A percentile compares a stretch with the other conserved stretches of the same genome.
Evolutionary conservation across 2,888 invertebrate species (phyloP).

Genomic region (Formica aserva): DNA sequence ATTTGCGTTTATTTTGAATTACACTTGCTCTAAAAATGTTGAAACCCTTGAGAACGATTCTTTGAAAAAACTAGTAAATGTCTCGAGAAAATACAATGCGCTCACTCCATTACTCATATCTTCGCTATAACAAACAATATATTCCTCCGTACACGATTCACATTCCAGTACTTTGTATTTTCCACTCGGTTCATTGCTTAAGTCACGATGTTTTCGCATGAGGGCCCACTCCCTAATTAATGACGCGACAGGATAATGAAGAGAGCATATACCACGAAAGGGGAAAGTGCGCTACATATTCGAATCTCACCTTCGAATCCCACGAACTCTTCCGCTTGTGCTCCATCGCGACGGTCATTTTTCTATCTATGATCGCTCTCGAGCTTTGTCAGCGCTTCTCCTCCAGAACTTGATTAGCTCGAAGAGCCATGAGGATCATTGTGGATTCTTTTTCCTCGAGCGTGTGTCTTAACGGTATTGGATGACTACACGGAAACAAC

Average conservation of each 20-base stretch:
- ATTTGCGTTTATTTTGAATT: background rate
- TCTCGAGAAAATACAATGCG: background rate
- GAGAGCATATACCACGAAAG: slow-evolving; percentile 50
- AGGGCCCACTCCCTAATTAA: slow-evolving; percentile 65
- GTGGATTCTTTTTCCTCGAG: slow-evolving; percentile 21
- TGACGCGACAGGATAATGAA: slow-evolving; percentile 51
- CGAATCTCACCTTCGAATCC: slow-evolving; percentile 87
- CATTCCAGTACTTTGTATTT: slow-evolving; percentile 47
- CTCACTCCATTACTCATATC: background rate
- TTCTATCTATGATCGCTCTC: slow-evolving; percentile 51
- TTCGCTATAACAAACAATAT: background rate
- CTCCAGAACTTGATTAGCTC: slow-evolving; percentile 53
- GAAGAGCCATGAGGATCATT: slow-evolving; percentile 58
- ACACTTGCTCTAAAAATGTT: background rate
- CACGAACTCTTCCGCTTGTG: slow-evolving; percentile 87
- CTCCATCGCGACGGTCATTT: slow-evolving; percentile 86
- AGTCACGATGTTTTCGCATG: slow-evolving; percentile 63
- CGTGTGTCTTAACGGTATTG: background rate
- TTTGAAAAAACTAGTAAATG: slow-evolving; percentile 13
- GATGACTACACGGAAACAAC: background rate
- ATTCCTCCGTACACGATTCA: slow-evolving; percentile 39
- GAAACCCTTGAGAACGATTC: background rate
- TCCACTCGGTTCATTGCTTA: background rate
- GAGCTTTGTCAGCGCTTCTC: slow-evolving; percentile 63
- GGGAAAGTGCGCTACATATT: slow-evolving; percentile 72